A percentile compares a stretch with the other conserved stretches of the same genome.
Evolutionary conservation across 1,140 invertebrate genomes (phyloP).

Genomic region (Formica exsecta): DNA sequence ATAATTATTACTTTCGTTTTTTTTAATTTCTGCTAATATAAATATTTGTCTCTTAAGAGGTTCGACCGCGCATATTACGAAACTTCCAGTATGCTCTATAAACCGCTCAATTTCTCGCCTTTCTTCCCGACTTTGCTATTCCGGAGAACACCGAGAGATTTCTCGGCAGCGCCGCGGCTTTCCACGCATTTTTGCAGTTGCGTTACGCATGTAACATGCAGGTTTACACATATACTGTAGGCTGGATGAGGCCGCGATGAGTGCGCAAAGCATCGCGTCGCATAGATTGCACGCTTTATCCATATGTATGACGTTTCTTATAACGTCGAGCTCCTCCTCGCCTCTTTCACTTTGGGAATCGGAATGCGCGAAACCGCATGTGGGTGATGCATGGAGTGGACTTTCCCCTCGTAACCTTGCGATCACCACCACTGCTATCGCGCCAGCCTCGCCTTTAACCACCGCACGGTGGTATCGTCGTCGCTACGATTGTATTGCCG

Average conservation of each 20-base stretch:
- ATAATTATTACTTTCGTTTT: background rate
- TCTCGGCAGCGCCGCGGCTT: constrained; percentile 45
- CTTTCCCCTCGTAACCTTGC: constrained; percentile 77
- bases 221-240: background rate
- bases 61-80: background rate
- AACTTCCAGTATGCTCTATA: background rate
- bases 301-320: constrained; percentile 59
- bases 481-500: constrained; percentile 2
- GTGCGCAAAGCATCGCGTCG: constrained; percentile 36
- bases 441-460: background rate
- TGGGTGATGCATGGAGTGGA: constrained; percentile 72
- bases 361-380: constrained; percentile 77
- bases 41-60: background rate
- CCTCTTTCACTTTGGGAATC: constrained; percentile 78
- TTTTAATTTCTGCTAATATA: background rate
- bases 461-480: background rate
- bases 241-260: background rate
- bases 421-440: constrained; percentile 52
- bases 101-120: constrained; percentile 32
- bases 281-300: constrained; percentile 31
- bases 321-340: constrained; percentile 45
- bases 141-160: constrained; percentile 22
- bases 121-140: constrained; percentile 24
- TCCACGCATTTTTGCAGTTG: constrained; percentile 52
- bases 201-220: background rate